Evolutionary conservation across 2,113 vertebrate genomes (phyloP).

Genomic region (Galemys pyrenaicus): DNA sequence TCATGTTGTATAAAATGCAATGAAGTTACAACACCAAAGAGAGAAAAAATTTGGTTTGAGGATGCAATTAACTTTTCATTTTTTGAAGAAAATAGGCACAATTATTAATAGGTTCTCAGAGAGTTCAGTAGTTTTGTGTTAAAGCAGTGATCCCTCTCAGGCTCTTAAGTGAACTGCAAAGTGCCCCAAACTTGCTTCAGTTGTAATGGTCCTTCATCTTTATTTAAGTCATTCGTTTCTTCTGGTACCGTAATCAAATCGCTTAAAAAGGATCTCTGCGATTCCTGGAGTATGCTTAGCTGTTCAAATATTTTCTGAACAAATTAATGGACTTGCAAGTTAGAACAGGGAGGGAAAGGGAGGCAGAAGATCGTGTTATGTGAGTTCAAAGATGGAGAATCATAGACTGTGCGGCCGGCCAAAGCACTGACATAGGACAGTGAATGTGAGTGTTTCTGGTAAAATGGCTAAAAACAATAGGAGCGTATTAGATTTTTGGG

Average conservation of each 20-base stretch:
- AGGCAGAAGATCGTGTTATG: not conserved
- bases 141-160: not conserved
- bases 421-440: not conserved
- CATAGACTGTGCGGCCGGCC: not conserved
- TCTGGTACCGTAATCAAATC: constrained; percentile 42
- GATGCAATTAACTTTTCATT: not conserved
- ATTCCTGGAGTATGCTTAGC: constrained; percentile 13
- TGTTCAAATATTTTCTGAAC: constrained; percentile 51
- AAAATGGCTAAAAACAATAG: not conserved
- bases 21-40: not conserved
- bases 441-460: not conserved
- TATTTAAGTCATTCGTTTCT: constrained; percentile 38
- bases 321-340: constrained; percentile 61
- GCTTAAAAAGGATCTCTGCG: constrained; percentile 35
- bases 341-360: constrained; percentile 22
- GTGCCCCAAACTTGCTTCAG: not conserved
- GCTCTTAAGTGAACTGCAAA: not conserved
- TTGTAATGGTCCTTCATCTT: constrained; percentile 41
- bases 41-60: not conserved
- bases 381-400: constrained; percentile 17
- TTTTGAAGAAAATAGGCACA: not conserved
- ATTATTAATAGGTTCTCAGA: not conserved
- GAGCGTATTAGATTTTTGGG: not conserved
- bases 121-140: not conserved
- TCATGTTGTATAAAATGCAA: not conserved